Conservation (phyloP, 2,888 invertebrate species). For the Coecobrya sp. region DNA sequence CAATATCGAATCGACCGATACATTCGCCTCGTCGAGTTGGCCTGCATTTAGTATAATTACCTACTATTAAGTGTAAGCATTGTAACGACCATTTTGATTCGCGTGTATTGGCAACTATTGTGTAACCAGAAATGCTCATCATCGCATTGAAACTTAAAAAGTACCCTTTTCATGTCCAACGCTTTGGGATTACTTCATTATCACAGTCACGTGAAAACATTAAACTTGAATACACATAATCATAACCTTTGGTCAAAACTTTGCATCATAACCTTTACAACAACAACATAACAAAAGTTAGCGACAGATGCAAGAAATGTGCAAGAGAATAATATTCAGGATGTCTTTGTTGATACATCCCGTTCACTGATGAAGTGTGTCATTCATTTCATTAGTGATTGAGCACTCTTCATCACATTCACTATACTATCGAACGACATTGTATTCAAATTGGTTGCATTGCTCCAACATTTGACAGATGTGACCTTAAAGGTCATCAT, state of each 20-base stretch:
- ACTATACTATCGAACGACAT: not conserved
- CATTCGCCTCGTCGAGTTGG: too few relatives aligned
- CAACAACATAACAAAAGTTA: not conserved
- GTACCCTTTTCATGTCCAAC: not conserved
- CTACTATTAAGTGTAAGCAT: too few relatives aligned
- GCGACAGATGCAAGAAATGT: not conserved
- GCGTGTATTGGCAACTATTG: not conserved
- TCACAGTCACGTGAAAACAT: constrained; percentile 34
- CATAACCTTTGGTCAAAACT: constrained; percentile 11
- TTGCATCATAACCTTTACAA: not conserved
- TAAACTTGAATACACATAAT: constrained; percentile 14
- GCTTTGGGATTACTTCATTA: constrained; percentile 37
- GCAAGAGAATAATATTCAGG: not conserved
- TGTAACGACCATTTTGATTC: not conserved
- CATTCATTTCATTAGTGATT: not conserved
- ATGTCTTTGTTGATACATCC: constrained; percentile 10
- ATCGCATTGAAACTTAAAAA: not conserved
- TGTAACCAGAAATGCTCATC: not conserved
- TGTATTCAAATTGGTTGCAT: not conserved
- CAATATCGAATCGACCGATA: too few relatives aligned
- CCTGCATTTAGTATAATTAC: too few relatives aligned
- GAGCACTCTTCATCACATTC: not conserved
- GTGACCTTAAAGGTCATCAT: constrained; percentile 5
- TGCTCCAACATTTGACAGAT: not conserved
- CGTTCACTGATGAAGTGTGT: not conserved